Conservation (phyloP, 2,797 vertebrate genomes). For the Labeo calbasu region DNA sequence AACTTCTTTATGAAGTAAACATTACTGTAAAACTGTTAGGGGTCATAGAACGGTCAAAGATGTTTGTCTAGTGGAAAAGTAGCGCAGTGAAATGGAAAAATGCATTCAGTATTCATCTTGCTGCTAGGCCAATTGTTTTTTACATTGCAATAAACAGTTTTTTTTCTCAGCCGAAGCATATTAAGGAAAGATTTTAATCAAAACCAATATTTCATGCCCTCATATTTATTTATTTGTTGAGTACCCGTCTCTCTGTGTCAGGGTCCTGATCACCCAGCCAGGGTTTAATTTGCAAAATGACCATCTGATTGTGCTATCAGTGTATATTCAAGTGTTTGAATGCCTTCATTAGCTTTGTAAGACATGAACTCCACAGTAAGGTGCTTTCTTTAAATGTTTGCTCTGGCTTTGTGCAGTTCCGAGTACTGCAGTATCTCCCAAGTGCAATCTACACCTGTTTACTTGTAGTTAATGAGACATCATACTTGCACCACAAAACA, state of each 20-base stretch:
- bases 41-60: neutral
- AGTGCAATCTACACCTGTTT: slow-evolving; percentile 2
- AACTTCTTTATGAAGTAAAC: no score
- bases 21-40: slow-evolving; percentile 1
- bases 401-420: neutral
- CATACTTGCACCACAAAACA: neutral
- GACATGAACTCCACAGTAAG: neutral
- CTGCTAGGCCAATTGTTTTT: no score
- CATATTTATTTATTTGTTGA: no score
- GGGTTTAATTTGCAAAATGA: neutral
- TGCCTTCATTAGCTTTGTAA: neutral
- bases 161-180: neutral
- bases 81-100: neutral
- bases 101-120: no score
- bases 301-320: neutral
- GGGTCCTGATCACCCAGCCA: neutral
- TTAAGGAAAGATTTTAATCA: neutral
- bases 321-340: neutral
- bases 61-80: neutral
- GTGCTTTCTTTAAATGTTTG: neutral
- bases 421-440: neutral
- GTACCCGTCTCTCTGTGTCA: neutral
- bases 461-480: slow-evolving; percentile 1
- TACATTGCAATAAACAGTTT: no score
- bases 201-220: neutral